Percentiles rank a stretch among this genome's conserved stretches.
Evolutionary conservation across 2,888 invertebrate species (phyloP).

Genomic region (Argyra leucocephala): DNA sequence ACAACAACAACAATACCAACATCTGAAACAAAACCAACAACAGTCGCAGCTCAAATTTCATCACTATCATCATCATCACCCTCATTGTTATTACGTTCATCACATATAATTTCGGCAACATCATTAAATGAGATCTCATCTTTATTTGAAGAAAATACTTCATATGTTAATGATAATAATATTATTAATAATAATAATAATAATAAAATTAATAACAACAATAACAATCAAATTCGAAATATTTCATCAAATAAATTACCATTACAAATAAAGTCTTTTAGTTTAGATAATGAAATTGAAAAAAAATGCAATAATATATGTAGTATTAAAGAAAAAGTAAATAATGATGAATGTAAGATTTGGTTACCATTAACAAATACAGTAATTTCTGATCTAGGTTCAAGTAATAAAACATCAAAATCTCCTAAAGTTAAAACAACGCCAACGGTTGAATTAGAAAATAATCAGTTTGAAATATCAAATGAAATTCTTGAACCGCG

Average conservation of each 20-base stretch:
- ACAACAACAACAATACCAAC: slow-evolving; percentile 11
- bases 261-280: not conserved
- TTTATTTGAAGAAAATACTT: no score
- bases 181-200: not conserved
- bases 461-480: not conserved
- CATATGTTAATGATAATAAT: not conserved
- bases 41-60: slow-evolving; percentile 13
- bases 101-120: not conserved
- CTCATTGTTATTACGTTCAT: not conserved
- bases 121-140: slow-evolving; percentile 2
- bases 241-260: not conserved
- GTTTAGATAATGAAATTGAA: slow-evolving; percentile 1
- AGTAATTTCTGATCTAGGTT: no score
- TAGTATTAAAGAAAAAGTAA: not conserved
- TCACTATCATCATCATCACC: slow-evolving; percentile 7
- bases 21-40: slow-evolving; percentile 11
- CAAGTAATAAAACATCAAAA: not conserved
- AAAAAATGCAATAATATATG: not conserved
- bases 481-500: not conserved
- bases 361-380: not conserved
- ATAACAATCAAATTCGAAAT: not conserved
- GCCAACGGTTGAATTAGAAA: not conserved
- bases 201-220: not conserved
- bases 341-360: not conserved
- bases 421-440: not conserved